Base-by-base conservation (phyloP, 2,888 invertebrate species). In the Willowsia nigromaculata region DNA sequence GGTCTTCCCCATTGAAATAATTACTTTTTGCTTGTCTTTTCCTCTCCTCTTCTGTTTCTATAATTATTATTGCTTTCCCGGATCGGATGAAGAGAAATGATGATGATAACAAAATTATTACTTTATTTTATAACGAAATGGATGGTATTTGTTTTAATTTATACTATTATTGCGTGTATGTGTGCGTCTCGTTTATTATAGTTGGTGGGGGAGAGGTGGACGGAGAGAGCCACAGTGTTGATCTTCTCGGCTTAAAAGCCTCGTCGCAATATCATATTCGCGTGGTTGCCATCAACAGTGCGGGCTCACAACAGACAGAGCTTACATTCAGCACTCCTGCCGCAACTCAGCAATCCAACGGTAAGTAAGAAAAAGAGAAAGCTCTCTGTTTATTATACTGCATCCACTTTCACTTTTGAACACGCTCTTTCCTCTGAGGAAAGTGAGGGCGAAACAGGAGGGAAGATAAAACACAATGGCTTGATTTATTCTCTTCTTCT, bases 251-350 rank as follows among this genome's bases (percentile, higher is more conserved):
- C 86, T 88, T 92, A 80, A 90, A 89, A 53, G 50, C 94, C 0
- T 94, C 92, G 6, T 93, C 92, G 9, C 87, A 85, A 33, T 94
- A 94, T 91, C 92, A 93, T 22, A 93, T 94, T 92, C 90, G 89
- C 43, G 94, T 96, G 40, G 95, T 95, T 1, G 96, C 96, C 0
- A 95, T 95, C 93, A 96, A 96, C 93, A 95, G 95, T 93, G 96
- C 96, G 4, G 96, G 96, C 0, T 94, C 95, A 11, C 95, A 95
- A 1, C 94, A 95, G 74, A 95, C 95, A 65, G 95, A 95, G 91
- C 95, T 95, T 91, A 94, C 94, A 88, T 95, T 96, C 93, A 95
- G 94, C 86, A 96, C 96, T 1, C 93, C 95, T 78, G 95, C 94
- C 37, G 94, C 95, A 84, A 94, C 93, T 88, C 94, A 95, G 91